Base-by-base conservation (phyloP, 2,113 vertebrate genomes). In the Hyperopisus bebe region DNA sequence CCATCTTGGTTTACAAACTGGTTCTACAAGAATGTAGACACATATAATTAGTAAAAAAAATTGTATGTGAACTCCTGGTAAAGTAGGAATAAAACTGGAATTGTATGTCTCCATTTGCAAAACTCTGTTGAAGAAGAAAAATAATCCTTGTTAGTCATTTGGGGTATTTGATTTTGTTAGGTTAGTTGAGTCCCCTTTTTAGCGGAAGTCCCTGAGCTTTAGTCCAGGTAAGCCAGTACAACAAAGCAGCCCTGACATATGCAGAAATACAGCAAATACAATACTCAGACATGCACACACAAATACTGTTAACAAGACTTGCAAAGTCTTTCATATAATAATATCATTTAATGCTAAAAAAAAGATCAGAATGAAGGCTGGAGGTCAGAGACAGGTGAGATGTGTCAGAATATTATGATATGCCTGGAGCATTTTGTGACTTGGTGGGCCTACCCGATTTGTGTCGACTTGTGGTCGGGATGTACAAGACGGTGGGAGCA, bases 1-100 rank as follows among this genome's bases (percentile, higher is more conserved):
- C 97, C 96, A 0, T 99, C 98, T 91, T 97, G 96, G 88, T 98
- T 98, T 13, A 96, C 94, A 92, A 98, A 99, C 93, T 98, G 98
- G 95, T 97, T 98, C 98, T 98, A 94, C 84, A 74, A 83, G 48
- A 89, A 47, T 11, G 53, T 31, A 88, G 21, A 84, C 21, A 10
- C 19, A 42, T 35, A 84, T 47, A 42, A 42, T 39, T 17, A 42
- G 13, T 19, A 42, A 80, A 80, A 80, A 80, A 80, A 42, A 19
- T 39, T 1, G 1, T 77, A 77, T 35, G 31, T 77, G 31, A 77
- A 77, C 31, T n/a, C 27, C 31, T 35, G 13, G 27, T 77, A 77
- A 77, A 19, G 27, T 77, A 39, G 70, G 35, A 77, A 35, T 39
- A 6, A 77, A 39, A 77, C 35, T 77, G 31, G 35, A 77, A 39